Conservation (phyloP, 2,888 invertebrate species). For the Rotaria magnacalcarata region DNA sequence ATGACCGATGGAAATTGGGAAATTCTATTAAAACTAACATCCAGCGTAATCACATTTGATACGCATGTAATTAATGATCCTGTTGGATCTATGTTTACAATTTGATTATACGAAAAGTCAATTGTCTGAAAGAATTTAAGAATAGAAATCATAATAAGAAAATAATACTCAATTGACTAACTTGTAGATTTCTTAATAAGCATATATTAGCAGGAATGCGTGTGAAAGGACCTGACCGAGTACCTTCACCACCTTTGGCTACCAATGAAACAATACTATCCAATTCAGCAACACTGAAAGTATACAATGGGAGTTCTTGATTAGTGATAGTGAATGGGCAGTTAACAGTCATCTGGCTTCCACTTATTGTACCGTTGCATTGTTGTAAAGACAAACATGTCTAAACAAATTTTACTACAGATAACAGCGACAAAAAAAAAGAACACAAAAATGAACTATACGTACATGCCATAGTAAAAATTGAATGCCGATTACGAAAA, state of each 20-base stretch:
- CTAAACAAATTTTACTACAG: neutral
- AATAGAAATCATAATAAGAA: neutral
- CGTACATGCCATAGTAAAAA: neutral
- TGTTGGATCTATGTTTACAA: neutral
- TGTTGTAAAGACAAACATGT: neutral
- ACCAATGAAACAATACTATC: neutral
- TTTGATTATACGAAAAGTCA: neutral
- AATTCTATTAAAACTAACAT: neutral
- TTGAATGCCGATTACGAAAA: neutral
- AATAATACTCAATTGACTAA: neutral
- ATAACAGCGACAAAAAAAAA: neutral
- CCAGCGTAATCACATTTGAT: neutral
- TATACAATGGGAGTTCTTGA: neutral
- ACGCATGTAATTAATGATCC: neutral
- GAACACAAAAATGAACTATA: neutral
- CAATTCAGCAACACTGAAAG: neutral
- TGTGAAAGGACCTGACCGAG: neutral
- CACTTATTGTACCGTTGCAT: neutral
- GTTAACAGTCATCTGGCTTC: neutral
- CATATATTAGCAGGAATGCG: neutral
- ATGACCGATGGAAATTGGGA: neutral
- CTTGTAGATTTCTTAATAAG: neutral
- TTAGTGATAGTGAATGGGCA: neutral
- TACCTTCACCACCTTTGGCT: neutral
- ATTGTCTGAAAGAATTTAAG: neutral